Evolutionary conservation across 1,140 invertebrate species (phyloP).

Genomic region (Zaprionus ornatus): DNA sequence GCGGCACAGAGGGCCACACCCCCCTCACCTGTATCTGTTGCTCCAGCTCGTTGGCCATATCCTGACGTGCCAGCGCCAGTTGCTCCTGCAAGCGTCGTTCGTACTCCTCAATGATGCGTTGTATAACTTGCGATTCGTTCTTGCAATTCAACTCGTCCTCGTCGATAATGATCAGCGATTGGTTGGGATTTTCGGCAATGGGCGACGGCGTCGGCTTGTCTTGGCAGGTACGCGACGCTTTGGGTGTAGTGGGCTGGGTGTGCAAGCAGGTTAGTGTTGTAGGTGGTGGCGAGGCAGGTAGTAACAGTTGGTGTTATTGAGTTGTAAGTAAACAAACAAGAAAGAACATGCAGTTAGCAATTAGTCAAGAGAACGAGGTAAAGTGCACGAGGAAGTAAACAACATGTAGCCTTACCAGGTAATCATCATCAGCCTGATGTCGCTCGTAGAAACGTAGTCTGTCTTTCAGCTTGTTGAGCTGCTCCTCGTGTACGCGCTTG

Average conservation of each 20-base stretch:
- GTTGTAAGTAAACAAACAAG: constrained; percentile 53
- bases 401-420: constrained; percentile 56
- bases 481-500: constrained; percentile 60
- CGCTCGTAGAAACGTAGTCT: constrained; percentile 71
- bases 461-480: constrained; percentile 65
- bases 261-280: constrained; percentile 41
- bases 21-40: constrained; percentile 86
- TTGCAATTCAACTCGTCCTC: constrained; percentile 78
- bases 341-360: constrained; percentile 69
- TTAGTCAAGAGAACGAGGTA: constrained; percentile 43
- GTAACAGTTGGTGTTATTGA: constrained; percentile 49
- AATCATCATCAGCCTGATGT: constrained; percentile 75
- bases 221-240: constrained; percentile 57
- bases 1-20: constrained; percentile 10
- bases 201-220: neutral
- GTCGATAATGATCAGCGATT: constrained; percentile 79
- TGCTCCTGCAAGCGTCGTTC: constrained; percentile 86
- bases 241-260: constrained; percentile 32
- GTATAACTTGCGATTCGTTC: constrained; percentile 83
- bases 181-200: constrained; percentile 41
- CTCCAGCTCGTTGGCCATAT: constrained; percentile 86
- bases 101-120: constrained; percentile 84
- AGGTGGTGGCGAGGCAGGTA: constrained; percentile 51
- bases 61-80: constrained; percentile 85
- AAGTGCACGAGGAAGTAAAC: neutral